Evolutionary conservation across 92 coral and sea anemone species (phyloP).

Genomic region (Virgularia gustaviana): DNA sequence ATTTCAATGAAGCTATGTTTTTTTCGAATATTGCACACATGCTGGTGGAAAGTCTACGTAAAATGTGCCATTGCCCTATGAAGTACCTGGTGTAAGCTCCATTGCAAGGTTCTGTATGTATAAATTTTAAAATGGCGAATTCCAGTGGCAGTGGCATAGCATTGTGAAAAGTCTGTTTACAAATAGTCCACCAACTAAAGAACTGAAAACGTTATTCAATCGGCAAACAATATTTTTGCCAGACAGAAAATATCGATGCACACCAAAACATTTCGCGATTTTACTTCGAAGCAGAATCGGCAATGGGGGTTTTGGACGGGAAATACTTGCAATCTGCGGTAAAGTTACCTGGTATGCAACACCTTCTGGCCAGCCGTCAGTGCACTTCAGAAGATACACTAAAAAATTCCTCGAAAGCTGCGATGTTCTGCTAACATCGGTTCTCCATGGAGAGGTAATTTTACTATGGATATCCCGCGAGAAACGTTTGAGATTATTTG

Average conservation of each 20-base stretch:
- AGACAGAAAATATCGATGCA: not conserved
- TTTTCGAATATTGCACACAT: too few species aligned
- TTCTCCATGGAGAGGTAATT: not conserved
- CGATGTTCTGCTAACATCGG: not conserved
- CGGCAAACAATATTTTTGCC: conserved; percentile 2
- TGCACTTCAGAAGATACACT: not conserved
- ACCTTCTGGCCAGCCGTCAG: not conserved
- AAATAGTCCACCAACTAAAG: not conserved
- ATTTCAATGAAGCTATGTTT: too few species aligned
- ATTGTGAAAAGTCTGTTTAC: not conserved
- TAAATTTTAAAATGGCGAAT: not conserved
- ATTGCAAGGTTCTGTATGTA: too few species aligned
- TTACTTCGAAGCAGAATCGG: not conserved
- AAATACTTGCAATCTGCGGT: conserved; percentile 12
- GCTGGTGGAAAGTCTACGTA: too few species aligned
- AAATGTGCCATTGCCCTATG: too few species aligned
- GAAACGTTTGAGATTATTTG: not conserved
- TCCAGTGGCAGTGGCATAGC: conserved; percentile 2
- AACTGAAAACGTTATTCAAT: not conserved
- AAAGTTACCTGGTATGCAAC: conserved; percentile 1
- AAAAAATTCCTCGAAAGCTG: not conserved
- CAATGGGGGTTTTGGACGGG: not conserved
- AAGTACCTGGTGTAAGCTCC: too few species aligned
- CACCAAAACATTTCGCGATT: not conserved
- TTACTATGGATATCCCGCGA: conserved; percentile 1